Percentiles rank a stretch among this genome's conserved stretches.
Evolutionary conservation across 2,113 vertebrate species (phyloP).

Genomic region (Aegotheles bennettii): DNA sequence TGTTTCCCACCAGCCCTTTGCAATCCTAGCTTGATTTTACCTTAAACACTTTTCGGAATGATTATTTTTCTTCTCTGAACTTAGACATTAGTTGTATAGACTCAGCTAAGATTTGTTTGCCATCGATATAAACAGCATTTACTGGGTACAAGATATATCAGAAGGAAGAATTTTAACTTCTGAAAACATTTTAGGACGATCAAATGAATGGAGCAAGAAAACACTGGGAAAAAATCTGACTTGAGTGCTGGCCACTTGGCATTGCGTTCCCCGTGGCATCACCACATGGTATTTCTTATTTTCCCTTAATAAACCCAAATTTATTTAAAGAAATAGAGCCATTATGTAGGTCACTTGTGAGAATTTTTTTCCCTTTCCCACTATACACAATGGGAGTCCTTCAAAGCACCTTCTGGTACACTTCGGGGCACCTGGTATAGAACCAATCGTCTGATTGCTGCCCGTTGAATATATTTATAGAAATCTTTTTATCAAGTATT

Average conservation of each 20-base stretch:
- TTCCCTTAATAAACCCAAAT: not conserved
- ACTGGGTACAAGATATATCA: constrained; percentile 42
- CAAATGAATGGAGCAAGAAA: constrained; percentile 42
- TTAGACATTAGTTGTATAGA: constrained; percentile 25
- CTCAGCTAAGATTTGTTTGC: constrained; percentile 65
- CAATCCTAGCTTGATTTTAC: constrained; percentile 46
- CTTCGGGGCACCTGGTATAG: not conserved
- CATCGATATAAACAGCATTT: constrained; percentile 68
- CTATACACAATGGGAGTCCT: not conserved
- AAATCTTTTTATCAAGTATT: not conserved
- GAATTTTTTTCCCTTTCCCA: not conserved
- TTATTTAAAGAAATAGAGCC: constrained; percentile 32
- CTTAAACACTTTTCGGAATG: constrained; percentile 58
- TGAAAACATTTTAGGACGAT: constrained; percentile 61
- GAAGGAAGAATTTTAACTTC: constrained; percentile 52
- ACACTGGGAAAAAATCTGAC: constrained; percentile 13
- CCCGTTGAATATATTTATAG: not conserved
- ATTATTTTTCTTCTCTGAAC: constrained; percentile 69
- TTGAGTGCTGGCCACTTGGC: not conserved
- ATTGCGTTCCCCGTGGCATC: not conserved
- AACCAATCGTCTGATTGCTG: not conserved
- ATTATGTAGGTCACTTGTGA: constrained; percentile 4
- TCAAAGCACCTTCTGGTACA: constrained; percentile 10
- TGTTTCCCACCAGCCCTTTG: constrained; percentile 36
- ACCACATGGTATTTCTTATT: not conserved